phyloP scores from a whole-genome alignment of 2,888 invertebrate genomes.

The Microctonus aethiopoides region DNA sequence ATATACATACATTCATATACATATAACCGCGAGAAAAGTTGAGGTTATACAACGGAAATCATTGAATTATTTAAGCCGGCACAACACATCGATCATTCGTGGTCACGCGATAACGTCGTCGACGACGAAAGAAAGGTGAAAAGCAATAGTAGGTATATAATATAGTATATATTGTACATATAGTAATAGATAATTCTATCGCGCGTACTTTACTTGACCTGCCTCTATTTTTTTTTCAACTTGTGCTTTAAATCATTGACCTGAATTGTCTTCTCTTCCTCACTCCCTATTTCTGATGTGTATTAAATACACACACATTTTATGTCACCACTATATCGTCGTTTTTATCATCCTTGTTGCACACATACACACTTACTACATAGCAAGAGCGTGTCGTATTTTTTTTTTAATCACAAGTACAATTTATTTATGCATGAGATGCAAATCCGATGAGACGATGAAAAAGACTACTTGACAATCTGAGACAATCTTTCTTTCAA shows the following conservation, averaged over 20 bases:
- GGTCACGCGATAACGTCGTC: conserved; percentile 55
- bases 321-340: background rate
- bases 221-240: conserved; percentile 31
- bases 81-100: conserved; percentile 53
- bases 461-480: background rate
- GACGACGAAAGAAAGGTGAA: background rate
- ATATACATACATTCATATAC: background rate
- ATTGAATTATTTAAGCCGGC: conserved; percentile 57
- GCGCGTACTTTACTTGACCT: conserved; percentile 18
- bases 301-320: conserved; percentile 2
- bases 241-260: conserved; percentile 44
- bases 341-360: too few relatives aligned
- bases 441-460: background rate
- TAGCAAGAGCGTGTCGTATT: background rate
- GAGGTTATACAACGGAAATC: conserved; percentile 49
- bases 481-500: background rate
- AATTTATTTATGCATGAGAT: background rate
- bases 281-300: conserved; percentile 14
- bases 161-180: background rate
- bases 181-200: background rate
- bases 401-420: background rate
- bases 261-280: conserved; percentile 43
- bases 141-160: background rate
- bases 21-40: conserved; percentile 1
- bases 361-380: too few relatives aligned